Conservation (phyloP, 1,140 invertebrate species). For the Solenopsis invicta region DNA sequence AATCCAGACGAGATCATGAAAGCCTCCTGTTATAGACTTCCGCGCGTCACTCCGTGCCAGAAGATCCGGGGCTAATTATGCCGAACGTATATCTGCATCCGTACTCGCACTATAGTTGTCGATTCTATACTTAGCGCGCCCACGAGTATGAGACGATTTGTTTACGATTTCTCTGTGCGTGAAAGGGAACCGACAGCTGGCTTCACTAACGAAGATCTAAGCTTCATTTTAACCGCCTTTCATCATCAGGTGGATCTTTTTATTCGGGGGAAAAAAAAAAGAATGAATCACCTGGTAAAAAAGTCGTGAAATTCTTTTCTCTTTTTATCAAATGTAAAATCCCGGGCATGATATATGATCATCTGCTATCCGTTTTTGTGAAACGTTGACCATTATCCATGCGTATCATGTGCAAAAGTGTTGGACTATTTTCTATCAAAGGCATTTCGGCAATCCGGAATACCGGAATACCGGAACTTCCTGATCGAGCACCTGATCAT, state of each 20-base stretch:
- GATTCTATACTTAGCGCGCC: slow-evolving; percentile 41
- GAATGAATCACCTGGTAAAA: neutral
- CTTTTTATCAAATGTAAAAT: neutral
- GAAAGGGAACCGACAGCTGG: slow-evolving; percentile 17
- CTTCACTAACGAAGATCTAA: neutral
- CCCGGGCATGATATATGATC: neutral
- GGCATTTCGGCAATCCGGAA: neutral
- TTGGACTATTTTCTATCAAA: neutral
- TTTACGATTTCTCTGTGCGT: slow-evolving; percentile 1
- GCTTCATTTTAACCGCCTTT: neutral
- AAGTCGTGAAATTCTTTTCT: neutral
- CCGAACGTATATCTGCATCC: slow-evolving; percentile 33
- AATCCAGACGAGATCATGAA: slow-evolving; percentile 48
- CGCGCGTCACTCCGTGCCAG: slow-evolving; percentile 12
- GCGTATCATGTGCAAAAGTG: no score
- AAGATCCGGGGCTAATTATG: slow-evolving; percentile 47
- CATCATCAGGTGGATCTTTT: neutral
- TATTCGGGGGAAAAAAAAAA: neutral
- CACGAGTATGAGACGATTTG: slow-evolving; percentile 17
- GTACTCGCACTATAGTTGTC: slow-evolving; percentile 12
- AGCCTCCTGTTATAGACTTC: slow-evolving; percentile 16
- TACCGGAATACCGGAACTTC: neutral
- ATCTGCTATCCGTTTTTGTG: neutral
- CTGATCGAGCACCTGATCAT: slow-evolving; percentile 43
- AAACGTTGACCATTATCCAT: neutral